Evolutionary conservation across 2,113 vertebrate species (phyloP).

Genomic region (Larimichthys polyactis): DNA sequence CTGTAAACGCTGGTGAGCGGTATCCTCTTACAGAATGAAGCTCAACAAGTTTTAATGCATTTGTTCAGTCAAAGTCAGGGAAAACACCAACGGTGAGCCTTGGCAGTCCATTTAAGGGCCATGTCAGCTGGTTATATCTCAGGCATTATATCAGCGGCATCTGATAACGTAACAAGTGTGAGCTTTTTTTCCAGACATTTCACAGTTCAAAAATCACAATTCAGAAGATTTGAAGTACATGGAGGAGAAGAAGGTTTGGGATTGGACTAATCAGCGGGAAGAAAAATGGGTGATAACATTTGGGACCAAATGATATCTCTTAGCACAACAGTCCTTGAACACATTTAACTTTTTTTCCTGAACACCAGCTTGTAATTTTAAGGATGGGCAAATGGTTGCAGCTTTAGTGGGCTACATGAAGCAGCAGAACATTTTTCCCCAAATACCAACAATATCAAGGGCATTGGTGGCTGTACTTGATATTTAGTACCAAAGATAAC

Average conservation of each 20-base stretch:
- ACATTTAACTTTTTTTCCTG: neutral
- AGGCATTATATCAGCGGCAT: neutral
- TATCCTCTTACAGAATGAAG: neutral
- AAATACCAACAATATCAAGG: neutral
- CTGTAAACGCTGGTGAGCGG: neutral
- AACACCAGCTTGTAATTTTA: neutral
- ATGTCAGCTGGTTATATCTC: neutral
- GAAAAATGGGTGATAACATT: slow-evolving; percentile 14
- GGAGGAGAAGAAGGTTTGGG: neutral
- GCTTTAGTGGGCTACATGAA: neutral
- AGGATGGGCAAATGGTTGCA: neutral
- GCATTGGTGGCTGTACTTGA: no score
- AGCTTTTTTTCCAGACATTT: neutral
- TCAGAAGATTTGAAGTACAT: slow-evolving; percentile 10
- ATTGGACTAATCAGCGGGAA: slow-evolving; percentile 5
- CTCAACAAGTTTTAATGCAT: neutral
- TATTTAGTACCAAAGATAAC: no score
- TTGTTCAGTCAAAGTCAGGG: neutral
- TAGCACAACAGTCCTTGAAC: slow-evolving; percentile 15
- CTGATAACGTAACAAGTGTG: neutral
- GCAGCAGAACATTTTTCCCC: neutral
- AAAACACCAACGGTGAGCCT: neutral
- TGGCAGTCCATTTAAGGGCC: neutral
- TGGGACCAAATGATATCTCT: slow-evolving; percentile 12
- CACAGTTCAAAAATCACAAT: slow-evolving; percentile 7